Evolutionary conservation across 2,888 invertebrate species (phyloP), one percentile per base, ranked within the genome.

Genomic region (Isotomurus palustris): DNA sequence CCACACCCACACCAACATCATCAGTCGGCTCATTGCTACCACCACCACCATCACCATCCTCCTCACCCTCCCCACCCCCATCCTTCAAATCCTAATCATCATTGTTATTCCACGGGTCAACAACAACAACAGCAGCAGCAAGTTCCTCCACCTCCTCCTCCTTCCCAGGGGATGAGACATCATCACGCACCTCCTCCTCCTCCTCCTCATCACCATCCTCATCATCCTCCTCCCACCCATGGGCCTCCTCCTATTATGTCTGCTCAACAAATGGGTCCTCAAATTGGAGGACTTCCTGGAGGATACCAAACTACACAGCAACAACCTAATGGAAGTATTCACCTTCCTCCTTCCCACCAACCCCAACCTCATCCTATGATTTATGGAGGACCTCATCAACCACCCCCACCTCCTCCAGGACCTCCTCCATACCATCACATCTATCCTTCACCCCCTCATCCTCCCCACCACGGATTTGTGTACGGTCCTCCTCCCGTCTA

Each of bases 401-500:
- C 29, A 45, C 36, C 28, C 35, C 29, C 27, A 22, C 52, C 47
- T n/a, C n/a, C n/a, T n/a, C n/a, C n/a, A n/a, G n/a, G n/a, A 28
- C 56, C 40, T 43, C 60, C n/a, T 19, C 44, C 8, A 25, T 45
- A 35, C 25, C 54, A 21, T 27, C 54, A 51, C 41, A 55, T 51
- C 41, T 61, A 58, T 54, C 58, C 55, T 50, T 53, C 78, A 69
- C 79, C 79, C 66, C 79, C 79, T 32, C 65, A 56, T 59, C 67
- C 67, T n/a, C 49, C 49, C 24, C 35, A 35, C 14, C 27, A 59
- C n/a, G 78, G 78, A 50, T 79, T 77, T 72, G 77, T 80, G 76
- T 79, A 79, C 67, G 79, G 78, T 4, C 76, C 78, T 32, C 76
- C 78, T 32, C 76, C 78, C 29, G 72, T 80, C 70, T 76, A 78